Percentiles rank a stretch among this genome's conserved stretches.
These are phyloP conservation scores for Sphecodes monilicornis DNA, from an alignment of 2,888 invertebrate species.

Conservation along the genomic window DNA sequence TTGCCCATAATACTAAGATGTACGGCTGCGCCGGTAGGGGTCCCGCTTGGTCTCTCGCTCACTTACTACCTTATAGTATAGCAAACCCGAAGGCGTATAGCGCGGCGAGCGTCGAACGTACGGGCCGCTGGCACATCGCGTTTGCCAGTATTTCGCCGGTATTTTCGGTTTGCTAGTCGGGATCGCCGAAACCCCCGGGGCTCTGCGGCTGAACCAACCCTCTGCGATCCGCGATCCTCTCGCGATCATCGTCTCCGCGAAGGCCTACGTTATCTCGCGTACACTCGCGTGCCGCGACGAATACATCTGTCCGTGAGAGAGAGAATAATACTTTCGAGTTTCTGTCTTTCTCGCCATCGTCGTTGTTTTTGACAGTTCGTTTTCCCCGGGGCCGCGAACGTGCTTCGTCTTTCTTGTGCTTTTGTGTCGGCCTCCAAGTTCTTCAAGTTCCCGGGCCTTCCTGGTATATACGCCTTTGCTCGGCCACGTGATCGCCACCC, in stretches of 20 bases:
- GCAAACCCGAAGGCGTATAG: constrained; percentile 79
- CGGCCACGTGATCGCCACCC: constrained; percentile 58
- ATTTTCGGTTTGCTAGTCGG: constrained; percentile 60
- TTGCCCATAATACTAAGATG: constrained; percentile 88
- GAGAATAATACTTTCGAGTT: background rate
- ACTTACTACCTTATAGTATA: constrained; percentile 83
- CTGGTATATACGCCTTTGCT: background rate
- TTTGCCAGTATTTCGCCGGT: constrained; percentile 68
- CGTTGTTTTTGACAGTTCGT: background rate
- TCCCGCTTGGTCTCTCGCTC: constrained; percentile 80
- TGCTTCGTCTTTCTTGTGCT: background rate
- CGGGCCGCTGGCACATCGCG: constrained; percentile 72
- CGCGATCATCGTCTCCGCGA: background rate
- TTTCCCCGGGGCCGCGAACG: background rate
- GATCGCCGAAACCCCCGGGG: constrained; percentile 5
- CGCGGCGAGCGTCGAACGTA: constrained; percentile 71
- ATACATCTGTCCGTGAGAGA: background rate
- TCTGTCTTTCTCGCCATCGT: background rate
- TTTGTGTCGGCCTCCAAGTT: constrained; percentile 7
- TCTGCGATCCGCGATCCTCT: background rate
- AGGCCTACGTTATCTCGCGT: background rate
- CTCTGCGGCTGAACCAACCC: constrained; percentile 2
- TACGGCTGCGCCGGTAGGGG: constrained; percentile 87
- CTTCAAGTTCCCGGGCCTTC: background rate
- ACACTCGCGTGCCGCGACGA: background rate